These are phyloP conservation scores for Helostoma temminkii DNA, from an alignment of 2,797 vertebrate species.

Conservation along the genomic window DNA sequence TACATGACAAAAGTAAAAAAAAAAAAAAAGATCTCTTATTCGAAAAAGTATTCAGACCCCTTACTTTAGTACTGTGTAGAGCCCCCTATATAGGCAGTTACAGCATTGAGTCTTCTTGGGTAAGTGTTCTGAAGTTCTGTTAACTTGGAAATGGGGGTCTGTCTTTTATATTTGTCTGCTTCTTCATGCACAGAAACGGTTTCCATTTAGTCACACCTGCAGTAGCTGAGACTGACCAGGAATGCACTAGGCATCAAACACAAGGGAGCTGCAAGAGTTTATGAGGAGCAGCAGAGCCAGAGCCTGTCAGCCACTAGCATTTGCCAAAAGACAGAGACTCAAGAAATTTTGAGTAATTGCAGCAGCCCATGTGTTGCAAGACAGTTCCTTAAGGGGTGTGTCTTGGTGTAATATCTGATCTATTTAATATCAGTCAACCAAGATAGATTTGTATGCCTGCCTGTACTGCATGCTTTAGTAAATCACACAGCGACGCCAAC, in stretches of 20 bases:
- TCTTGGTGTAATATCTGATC: background rate
- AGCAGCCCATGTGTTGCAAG: conserved; percentile 6
- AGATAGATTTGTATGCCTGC: conserved; percentile 7
- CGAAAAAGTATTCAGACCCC: too few species aligned
- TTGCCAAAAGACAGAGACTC: conserved; percentile 28
- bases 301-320: conserved; percentile 7
- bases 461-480: conserved; percentile 9
- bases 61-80: too few species aligned
- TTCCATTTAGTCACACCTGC: conserved; percentile 53
- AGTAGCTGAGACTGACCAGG: conserved; percentile 19
- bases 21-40: too few species aligned
- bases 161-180: conserved; percentile 32
- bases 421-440: background rate
- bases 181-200: conserved; percentile 23
- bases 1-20: background rate
- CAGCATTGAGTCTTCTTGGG: too few species aligned
- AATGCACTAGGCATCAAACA: conserved; percentile 39
- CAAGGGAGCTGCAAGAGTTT: conserved; percentile 32
- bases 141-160: background rate
- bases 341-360: conserved; percentile 20
- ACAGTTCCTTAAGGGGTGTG: conserved; percentile 2
- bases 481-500: conserved; percentile 9
- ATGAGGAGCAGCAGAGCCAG: conserved; percentile 22
- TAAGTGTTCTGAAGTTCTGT: background rate
- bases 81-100: too few species aligned